These are phyloP conservation scores for Bos taurus DNA, from an alignment of 2,113 vertebrate species.

Conservation along the genomic window ARS-UCD2.0 NC_037339.1:45526001-45526500, in stretches of 20 bases:
- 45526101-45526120: not conserved
- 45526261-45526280: not conserved
- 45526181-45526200: not conserved
- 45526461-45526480: not conserved
- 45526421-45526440: not conserved
- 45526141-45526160: not conserved
- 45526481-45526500: not conserved
- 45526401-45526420: not conserved
- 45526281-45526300: conserved; percentile 18
- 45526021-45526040: not conserved
- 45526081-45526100: not conserved
- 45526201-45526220: not conserved
- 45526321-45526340: not conserved
- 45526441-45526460: not conserved
- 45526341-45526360: conserved; percentile 19
- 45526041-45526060: not conserved
- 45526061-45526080: not conserved
- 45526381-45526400: not conserved
- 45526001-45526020: not conserved
- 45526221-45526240: not conserved
- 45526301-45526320: not conserved
- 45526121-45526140: not conserved
- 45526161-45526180: not conserved
- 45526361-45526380: not conserved
- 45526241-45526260: not conserved